Conservation (phyloP, 2,888 invertebrate species). For the Luperina testacea region DNA sequence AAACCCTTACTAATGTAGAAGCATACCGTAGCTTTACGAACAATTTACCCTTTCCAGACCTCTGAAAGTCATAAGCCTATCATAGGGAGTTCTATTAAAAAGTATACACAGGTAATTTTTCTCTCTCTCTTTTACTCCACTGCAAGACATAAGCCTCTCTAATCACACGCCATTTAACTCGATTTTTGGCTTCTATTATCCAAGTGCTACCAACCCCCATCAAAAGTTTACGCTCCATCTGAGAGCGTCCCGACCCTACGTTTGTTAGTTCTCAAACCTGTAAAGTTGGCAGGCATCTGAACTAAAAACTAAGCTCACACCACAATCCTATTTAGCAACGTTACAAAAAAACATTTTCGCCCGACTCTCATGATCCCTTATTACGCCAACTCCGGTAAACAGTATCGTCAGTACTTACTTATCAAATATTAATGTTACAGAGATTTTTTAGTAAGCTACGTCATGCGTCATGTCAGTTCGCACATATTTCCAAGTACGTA, state of each 20-base stretch:
- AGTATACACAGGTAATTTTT: not conserved
- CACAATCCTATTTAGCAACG: too few species aligned
- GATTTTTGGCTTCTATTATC: not conserved
- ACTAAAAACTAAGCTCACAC: not conserved
- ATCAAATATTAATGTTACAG: slow-evolving; percentile 56
- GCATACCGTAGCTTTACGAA: slow-evolving; percentile 10
- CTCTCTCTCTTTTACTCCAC: not conserved
- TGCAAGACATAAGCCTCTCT: not conserved
- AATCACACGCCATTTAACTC: not conserved
- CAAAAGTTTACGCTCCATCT: not conserved
- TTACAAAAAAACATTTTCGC: slow-evolving; percentile 12
- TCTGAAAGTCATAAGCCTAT: slow-evolving; percentile 10
- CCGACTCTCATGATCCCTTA: slow-evolving; percentile 8
- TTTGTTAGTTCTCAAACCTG: not conserved
- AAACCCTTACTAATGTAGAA: slow-evolving; percentile 25
- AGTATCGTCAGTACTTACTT: slow-evolving; percentile 37
- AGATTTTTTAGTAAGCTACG: slow-evolving; percentile 56
- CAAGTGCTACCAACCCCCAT: too few species aligned
- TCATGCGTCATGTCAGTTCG: slow-evolving; percentile 53
- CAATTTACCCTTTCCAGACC: slow-evolving; percentile 14
- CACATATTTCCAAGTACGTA: slow-evolving; percentile 50
- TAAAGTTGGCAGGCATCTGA: not conserved
- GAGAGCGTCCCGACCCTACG: not conserved
- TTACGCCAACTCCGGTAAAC: slow-evolving; percentile 11
- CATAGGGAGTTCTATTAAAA: not conserved